phyloP scores from a whole-genome alignment of 2,113 vertebrate genomes.

The Hippocampus zosterae region DNA sequence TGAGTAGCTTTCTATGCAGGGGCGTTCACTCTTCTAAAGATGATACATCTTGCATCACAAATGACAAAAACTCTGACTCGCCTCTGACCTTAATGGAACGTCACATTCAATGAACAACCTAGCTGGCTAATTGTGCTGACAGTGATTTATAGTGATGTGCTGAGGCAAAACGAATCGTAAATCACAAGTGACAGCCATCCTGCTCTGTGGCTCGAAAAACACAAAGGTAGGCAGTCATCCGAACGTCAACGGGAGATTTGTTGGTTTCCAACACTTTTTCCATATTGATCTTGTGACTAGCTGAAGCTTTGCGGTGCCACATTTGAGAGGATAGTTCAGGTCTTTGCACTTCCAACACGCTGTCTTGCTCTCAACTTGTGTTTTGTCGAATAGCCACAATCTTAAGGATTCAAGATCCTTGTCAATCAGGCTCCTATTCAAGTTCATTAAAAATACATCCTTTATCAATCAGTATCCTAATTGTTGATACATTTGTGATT shows the following conservation, averaged over 20 bases:
- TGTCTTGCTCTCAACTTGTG: not conserved
- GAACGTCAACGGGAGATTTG: slow-evolving; percentile 11
- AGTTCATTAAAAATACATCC: no score
- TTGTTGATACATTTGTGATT: no score
- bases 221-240: slow-evolving; percentile 16
- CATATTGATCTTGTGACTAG: slow-evolving; percentile 6
- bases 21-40: not conserved
- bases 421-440: no score
- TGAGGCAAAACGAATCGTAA: slow-evolving; percentile 55
- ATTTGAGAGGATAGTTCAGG: not conserved
- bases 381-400: no score
- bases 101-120: slow-evolving; percentile 19
- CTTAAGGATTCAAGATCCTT: no score
- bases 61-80: not conserved
- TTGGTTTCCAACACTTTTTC: not conserved
- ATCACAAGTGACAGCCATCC: slow-evolving; percentile 62
- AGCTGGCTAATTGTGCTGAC: slow-evolving; percentile 45
- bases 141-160: slow-evolving; percentile 57
- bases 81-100: slow-evolving; percentile 7
- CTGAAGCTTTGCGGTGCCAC: not conserved
- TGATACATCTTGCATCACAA: slow-evolving; percentile 7
- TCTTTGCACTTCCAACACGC: not conserved
- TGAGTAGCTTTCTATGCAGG: not conserved
- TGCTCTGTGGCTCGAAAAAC: slow-evolving; percentile 32
- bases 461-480: no score